Evolutionary conservation across 2,113 vertebrate species (phyloP).

Genomic region (Seriola quinqueradiata): DNA sequence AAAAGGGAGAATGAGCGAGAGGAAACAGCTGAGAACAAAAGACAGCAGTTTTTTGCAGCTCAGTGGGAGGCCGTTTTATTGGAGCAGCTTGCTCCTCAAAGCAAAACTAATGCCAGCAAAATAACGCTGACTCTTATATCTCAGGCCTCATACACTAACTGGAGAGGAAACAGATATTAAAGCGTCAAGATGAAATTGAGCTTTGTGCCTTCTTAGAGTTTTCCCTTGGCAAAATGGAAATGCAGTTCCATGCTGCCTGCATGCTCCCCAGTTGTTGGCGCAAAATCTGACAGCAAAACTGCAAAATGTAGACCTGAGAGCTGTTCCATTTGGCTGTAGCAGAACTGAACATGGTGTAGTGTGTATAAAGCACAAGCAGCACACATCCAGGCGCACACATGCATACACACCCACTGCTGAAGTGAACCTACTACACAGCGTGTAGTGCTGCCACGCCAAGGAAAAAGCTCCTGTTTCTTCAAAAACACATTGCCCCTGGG

Average conservation of each 20-base stretch:
- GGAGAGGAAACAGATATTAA: not conserved
- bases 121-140: constrained; percentile 30
- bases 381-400: constrained; percentile 21
- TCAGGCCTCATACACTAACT: not conserved
- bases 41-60: constrained; percentile 16
- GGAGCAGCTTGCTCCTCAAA: constrained; percentile 25
- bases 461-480: constrained; percentile 25
- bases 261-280: not conserved
- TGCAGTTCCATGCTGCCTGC: not conserved
- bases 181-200: not conserved
- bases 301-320: not conserved
- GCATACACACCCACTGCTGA: not conserved
- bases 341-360: not conserved
- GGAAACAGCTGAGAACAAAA: constrained; percentile 39
- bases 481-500: constrained; percentile 12
- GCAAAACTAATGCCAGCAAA: constrained; percentile 41
- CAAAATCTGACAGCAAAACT: not conserved
- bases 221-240: not conserved
- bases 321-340: constrained; percentile 8
- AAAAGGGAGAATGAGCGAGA: constrained; percentile 32
- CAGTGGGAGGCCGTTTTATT: constrained; percentile 58
- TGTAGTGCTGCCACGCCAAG: constrained; percentile 46
- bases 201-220: not conserved
- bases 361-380: constrained; percentile 9
- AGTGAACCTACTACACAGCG: constrained; percentile 28